Evolutionary conservation across 2,797 vertebrate species (phyloP).

Genomic region (Tangara arthus): DNA sequence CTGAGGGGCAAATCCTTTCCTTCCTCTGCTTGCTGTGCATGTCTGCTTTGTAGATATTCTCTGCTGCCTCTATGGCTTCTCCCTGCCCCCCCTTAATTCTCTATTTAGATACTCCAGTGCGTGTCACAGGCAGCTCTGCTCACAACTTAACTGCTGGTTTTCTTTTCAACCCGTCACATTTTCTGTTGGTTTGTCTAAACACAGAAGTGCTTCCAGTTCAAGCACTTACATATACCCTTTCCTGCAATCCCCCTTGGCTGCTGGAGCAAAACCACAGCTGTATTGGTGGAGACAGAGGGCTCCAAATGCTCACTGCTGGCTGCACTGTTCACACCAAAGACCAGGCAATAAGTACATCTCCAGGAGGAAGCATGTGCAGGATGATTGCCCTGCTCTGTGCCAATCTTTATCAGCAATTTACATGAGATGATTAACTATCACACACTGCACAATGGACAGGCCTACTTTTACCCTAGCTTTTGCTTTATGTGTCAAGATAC

Average conservation of each 20-base stretch:
- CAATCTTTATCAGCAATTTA: not conserved
- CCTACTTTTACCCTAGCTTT: not conserved
- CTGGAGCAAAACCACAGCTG: not conserved
- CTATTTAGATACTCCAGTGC: not conserved
- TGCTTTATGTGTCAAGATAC: not conserved
- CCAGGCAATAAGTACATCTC: not conserved
- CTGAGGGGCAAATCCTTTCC: not conserved
- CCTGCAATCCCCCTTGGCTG: not conserved
- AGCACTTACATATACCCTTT: not conserved
- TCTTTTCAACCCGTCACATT: not conserved
- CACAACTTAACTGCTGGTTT: not conserved
- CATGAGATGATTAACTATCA: too few species aligned
- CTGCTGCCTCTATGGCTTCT: not conserved
- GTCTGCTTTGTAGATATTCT: not conserved
- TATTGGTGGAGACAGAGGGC: not conserved
- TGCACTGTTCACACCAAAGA: not conserved
- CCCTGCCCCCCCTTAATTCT: not conserved
- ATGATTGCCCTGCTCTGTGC: not conserved
- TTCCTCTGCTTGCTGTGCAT: not conserved
- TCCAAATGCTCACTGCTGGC: not conserved
- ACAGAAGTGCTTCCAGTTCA: not conserved
- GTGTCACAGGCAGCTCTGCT: not conserved
- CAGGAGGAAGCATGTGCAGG: not conserved
- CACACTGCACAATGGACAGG: not conserved
- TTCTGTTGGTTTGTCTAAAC: not conserved